phyloP scores from a whole-genome alignment of 2,888 invertebrate genomes.

The Pimpla rufipes region DNA sequence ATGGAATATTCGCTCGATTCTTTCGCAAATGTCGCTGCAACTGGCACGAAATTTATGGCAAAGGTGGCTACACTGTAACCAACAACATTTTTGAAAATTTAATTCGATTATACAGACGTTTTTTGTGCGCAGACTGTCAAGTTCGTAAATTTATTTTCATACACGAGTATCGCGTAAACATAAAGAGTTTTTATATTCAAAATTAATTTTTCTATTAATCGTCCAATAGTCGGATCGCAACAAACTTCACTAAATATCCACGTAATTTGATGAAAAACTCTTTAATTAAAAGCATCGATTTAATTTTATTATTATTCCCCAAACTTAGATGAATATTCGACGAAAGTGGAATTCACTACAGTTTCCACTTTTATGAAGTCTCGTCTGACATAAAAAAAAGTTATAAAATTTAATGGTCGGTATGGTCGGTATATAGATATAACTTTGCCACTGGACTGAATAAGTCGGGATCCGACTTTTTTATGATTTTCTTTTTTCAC shows the following conservation, averaged over 20 bases:
- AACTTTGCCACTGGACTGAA: background rate
- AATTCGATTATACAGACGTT: too few relatives aligned
- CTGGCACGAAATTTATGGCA: background rate
- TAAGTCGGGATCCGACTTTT: background rate
- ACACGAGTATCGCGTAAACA: too few relatives aligned
- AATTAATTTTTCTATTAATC: too few relatives aligned
- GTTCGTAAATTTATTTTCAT: too few relatives aligned
- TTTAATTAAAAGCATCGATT: too few relatives aligned
- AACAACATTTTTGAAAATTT: background rate
- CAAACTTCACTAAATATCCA: background rate
- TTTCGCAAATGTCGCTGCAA: background rate
- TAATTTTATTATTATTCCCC: background rate
- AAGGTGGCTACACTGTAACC: background rate
- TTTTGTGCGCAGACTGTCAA: too few relatives aligned
- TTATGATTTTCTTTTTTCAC: background rate
- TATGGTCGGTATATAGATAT: too few relatives aligned
- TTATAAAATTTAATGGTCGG: background rate
- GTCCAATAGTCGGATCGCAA: background rate
- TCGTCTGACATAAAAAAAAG: background rate
- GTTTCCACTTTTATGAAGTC: background rate
- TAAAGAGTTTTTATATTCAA: too few relatives aligned
- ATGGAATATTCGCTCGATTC: conserved; percentile 25
- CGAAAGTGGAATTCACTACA: background rate
- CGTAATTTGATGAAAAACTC: background rate
- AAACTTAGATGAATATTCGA: background rate